A percentile compares a stretch with the other conserved stretches of the same genome.
These are phyloP conservation scores for Sycobia sp. DNA, from an alignment of 1,140 invertebrate genomes.

Conservation along the genomic window DNA sequence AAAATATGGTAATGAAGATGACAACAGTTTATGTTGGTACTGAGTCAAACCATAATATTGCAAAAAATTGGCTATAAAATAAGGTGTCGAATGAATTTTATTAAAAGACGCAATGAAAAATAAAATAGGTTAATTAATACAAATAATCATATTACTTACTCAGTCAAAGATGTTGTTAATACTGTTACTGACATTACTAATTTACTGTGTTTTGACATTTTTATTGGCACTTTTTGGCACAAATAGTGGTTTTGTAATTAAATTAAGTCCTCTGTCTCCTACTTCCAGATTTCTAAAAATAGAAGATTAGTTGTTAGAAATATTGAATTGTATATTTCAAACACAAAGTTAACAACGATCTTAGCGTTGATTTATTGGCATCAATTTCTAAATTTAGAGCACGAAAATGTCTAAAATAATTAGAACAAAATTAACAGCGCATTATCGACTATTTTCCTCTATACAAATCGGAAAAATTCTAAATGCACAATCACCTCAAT, in stretches of 20 bases:
- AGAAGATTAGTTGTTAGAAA: constrained; percentile 12
- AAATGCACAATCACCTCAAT: too few relatives aligned
- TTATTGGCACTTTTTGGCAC: constrained; percentile 2
- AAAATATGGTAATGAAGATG: constrained; percentile 1
- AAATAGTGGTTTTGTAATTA: constrained; percentile 1
- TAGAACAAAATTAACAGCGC: too few relatives aligned
- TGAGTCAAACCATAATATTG: constrained; percentile 28
- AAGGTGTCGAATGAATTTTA: neutral
- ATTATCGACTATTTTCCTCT: too few relatives aligned
- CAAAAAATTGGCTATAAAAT: constrained; percentile 29
- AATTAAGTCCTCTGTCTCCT: constrained; percentile 9
- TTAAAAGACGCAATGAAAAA: neutral
- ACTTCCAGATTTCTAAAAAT: constrained; percentile 26
- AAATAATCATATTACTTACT: constrained; percentile 8
- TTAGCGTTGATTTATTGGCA: neutral
- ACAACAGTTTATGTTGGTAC: constrained; percentile 30
- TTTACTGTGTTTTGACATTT: constrained; percentile 5
- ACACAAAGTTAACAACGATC: neutral
- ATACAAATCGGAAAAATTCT: too few relatives aligned
- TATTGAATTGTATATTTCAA: neutral
- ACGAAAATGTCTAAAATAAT: neutral
- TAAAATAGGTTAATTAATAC: neutral
- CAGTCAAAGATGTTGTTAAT: constrained; percentile 11
- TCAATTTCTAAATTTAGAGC: constrained; percentile 7
- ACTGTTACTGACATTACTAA: constrained; percentile 1